A percentile compares a stretch with the other conserved stretches of the same genome.
Evolutionary conservation across 2,113 vertebrate species (phyloP).

Genomic region (Onychorhynchus coronatus): DNA sequence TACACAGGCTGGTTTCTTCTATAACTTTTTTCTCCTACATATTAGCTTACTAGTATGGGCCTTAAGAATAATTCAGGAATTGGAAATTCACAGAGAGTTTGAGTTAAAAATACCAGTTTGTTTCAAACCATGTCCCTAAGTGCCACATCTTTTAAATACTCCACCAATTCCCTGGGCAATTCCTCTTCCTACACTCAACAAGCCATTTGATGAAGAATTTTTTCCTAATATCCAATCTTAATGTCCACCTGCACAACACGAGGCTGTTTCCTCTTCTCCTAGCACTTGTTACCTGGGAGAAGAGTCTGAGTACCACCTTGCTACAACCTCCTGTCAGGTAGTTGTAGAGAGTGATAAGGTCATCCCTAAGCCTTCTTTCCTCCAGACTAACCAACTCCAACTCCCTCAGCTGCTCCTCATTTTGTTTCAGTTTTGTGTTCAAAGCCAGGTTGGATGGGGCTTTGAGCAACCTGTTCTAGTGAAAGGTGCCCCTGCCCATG

Average conservation of each 20-base stretch:
- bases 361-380: not conserved
- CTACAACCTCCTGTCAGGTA: not conserved
- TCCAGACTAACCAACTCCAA: not conserved
- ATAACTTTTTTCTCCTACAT: not conserved
- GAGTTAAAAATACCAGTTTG: not conserved
- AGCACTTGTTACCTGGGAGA: not conserved
- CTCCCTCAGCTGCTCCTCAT: not conserved
- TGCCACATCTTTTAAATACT: not conserved
- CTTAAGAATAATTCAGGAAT: not conserved
- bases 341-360: not conserved
- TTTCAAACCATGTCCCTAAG: not conserved
- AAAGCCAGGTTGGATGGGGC: not conserved
- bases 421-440: not conserved
- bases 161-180: not conserved
- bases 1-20: fast-evolving
- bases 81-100: not conserved
- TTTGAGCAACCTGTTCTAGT: not conserved
- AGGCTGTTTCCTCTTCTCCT: not conserved
- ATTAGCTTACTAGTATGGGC: not conserved
- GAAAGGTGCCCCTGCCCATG: not conserved
- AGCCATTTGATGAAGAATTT: not conserved
- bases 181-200: not conserved
- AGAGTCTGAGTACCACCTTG: not conserved
- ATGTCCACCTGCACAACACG: not conserved
- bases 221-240: not conserved